A percentile compares a stretch with the other conserved stretches of the same genome.
Conservation (phyloP, 2,888 invertebrate species). For the Hedychridium roseum region DNA sequence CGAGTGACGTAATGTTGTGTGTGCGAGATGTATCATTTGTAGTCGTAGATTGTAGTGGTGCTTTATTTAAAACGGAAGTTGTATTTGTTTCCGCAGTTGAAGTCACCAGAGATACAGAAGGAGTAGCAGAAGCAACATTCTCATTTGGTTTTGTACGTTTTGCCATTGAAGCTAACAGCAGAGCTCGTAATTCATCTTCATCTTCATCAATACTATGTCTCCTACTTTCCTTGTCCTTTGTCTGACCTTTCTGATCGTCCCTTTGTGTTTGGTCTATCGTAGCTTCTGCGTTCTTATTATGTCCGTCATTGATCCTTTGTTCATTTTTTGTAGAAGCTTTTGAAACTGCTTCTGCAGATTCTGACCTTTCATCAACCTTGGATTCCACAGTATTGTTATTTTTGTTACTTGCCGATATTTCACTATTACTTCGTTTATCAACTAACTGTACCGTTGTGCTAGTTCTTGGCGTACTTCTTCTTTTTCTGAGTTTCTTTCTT, state of each 20-base stretch:
- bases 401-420: not conserved
- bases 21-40: not conserved
- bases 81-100: too few species aligned
- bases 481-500: constrained; percentile 5
- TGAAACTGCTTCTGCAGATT: not conserved
- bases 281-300: not conserved
- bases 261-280: not conserved
- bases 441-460: not conserved
- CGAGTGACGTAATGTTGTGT: constrained; percentile 2
- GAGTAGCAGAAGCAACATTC: not conserved
- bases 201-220: constrained; percentile 58
- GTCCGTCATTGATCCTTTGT: not conserved
- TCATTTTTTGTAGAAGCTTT: not conserved
- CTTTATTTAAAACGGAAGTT: too few species aligned
- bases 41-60: too few species aligned
- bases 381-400: not conserved
- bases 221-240: constrained; percentile 15
- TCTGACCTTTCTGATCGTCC: not conserved
- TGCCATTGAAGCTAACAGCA: constrained; percentile 53
- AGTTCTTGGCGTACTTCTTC: constrained; percentile 12
- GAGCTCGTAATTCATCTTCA: constrained; percentile 53
- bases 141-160: constrained; percentile 37
- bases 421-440: not conserved
- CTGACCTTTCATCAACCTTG: not conserved
- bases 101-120: not conserved